Conservation (phyloP, 2,113 vertebrate genomes). For the Ovis aries region DNA sequence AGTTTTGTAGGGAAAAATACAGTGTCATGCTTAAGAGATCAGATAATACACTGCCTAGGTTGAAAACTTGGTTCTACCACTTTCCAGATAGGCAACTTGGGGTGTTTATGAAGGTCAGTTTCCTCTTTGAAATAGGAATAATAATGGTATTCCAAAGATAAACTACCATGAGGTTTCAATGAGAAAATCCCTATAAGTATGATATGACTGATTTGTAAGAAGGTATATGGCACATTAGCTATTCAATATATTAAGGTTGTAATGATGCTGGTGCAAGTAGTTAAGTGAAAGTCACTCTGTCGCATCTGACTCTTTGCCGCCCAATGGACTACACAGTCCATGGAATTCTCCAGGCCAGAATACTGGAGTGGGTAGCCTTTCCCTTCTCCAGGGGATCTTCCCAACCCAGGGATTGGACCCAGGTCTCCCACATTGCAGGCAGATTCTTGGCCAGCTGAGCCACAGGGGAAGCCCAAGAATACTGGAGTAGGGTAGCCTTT, state of each 20-base stretch:
- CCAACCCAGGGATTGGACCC: not conserved
- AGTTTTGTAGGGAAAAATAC: not conserved
- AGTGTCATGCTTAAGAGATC: not conserved
- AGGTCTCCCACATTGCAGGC: not conserved
- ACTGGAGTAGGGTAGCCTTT: not conserved
- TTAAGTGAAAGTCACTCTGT: not conserved
- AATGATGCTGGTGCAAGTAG: not conserved
- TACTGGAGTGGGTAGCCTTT: not conserved
- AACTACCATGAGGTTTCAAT: not conserved
- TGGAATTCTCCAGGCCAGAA: not conserved
- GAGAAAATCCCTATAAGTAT: not conserved
- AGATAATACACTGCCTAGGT: not conserved
- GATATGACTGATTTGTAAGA: not conserved
- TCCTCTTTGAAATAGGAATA: not conserved
- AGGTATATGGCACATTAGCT: not conserved
- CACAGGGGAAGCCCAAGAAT: not conserved
- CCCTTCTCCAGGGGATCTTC: not conserved
- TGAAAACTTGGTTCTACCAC: not conserved
- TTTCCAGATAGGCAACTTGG: not conserved
- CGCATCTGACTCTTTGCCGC: rapidly evolving
- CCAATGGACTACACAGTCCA: not conserved
- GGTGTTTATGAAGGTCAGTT: not conserved
- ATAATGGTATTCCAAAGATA: not conserved
- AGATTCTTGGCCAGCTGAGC: not conserved
- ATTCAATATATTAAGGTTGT: not conserved